Percentiles rank a stretch among this genome's conserved stretches.
Conservation (phyloP, 2,888 invertebrate species). For the Tetragnatha montana region DNA sequence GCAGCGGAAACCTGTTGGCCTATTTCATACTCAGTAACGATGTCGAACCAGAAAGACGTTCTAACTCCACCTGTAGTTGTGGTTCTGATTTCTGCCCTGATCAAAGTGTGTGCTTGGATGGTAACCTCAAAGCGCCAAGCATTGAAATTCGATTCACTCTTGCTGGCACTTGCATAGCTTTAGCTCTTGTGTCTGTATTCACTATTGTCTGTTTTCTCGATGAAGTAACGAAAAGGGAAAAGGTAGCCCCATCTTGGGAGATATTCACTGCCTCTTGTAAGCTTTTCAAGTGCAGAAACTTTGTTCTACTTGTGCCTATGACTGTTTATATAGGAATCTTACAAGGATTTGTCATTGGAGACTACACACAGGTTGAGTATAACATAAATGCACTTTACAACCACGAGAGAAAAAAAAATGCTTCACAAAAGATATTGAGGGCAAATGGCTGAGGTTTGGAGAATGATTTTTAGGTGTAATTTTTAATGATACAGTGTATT, state of each 20-base stretch:
- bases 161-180: constrained; percentile 90
- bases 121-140: constrained; percentile 86
- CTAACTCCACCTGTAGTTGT: not conserved
- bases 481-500: no score
- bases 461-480: no score
- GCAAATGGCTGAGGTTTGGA: no score
- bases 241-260: not conserved
- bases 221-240: constrained; percentile 78
- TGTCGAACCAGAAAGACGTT: no score
- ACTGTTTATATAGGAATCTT: constrained; percentile 98
- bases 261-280: constrained; percentile 90
- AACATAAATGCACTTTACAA: no score
- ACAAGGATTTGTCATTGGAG: constrained; percentile 95
- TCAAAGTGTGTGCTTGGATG: constrained; percentile 63
- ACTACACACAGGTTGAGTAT: constrained; percentile 78
- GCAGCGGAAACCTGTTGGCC: constrained; percentile 97
- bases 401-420: no score
- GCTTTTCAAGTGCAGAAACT: constrained; percentile 92
- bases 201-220: constrained; percentile 92
- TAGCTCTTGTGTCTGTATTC: constrained; percentile 88
- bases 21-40: constrained; percentile 78
- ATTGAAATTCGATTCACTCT: constrained; percentile 91
- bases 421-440: no score
- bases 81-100: constrained; percentile 23
- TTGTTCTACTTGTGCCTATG: constrained; percentile 93